phyloP scores from a whole-genome alignment of 2,888 invertebrate genomes.

The Drosophila koepferae region DNA sequence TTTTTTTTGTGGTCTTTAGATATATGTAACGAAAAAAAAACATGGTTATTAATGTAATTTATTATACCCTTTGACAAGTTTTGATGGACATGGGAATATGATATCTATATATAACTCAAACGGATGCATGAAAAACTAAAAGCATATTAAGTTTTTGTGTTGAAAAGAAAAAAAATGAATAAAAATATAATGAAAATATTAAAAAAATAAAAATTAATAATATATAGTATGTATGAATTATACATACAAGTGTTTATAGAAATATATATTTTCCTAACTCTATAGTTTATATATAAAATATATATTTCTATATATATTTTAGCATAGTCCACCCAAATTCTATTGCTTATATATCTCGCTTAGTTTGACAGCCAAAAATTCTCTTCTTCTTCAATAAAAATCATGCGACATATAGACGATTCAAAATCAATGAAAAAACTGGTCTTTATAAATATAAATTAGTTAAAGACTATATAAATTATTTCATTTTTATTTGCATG shows the following conservation, averaged over 20 bases:
- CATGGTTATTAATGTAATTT: neutral
- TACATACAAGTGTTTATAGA: neutral
- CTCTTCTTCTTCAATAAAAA: too few relatives aligned
- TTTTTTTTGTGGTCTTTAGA: neutral
- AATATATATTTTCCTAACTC: neutral
- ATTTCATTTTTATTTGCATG: neutral
- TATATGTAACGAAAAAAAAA: neutral
- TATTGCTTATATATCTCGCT: too few relatives aligned
- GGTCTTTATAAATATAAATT: neutral
- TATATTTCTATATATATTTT: too few relatives aligned
- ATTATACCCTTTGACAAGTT: slow-evolving; percentile 1
- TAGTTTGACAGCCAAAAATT: too few relatives aligned
- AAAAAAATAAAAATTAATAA: neutral
- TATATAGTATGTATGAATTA: neutral
- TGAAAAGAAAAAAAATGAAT: neutral
- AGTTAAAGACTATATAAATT: neutral
- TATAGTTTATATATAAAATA: neutral
- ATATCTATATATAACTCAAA: too few relatives aligned
- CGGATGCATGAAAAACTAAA: neutral
- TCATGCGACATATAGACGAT: neutral
- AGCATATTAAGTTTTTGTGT: neutral
- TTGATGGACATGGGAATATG: neutral
- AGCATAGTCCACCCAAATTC: too few relatives aligned
- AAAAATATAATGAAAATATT: neutral
- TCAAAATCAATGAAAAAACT: neutral